These are phyloP conservation scores for Zaprionus vittiger DNA, from an alignment of 1,140 invertebrate genomes.

Conservation along the genomic window DNA sequence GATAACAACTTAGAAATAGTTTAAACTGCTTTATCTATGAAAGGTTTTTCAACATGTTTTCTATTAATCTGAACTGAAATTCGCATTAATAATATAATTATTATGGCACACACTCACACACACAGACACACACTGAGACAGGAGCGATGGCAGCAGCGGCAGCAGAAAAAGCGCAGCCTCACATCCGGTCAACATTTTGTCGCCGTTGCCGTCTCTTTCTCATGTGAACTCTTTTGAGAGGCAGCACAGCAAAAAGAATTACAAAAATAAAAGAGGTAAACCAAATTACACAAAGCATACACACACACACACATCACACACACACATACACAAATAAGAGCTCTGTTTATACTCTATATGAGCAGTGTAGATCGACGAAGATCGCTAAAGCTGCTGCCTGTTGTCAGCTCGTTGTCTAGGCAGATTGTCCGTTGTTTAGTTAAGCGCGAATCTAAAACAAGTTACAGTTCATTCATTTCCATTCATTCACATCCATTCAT, in stretches of 20 bases:
- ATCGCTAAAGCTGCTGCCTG: constrained; percentile 9
- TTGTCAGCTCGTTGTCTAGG: constrained; percentile 37
- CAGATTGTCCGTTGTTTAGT: constrained; percentile 66
- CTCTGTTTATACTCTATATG: constrained; percentile 1
- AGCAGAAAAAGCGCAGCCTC: constrained; percentile 73
- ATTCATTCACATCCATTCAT: constrained; percentile 62
- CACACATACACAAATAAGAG: neutral
- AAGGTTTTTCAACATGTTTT: neutral
- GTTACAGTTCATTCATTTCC: constrained; percentile 81
- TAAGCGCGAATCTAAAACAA: constrained; percentile 77
- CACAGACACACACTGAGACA: constrained; percentile 10
- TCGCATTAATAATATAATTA: constrained; percentile 82
- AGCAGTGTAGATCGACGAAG: neutral
- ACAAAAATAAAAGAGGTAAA: constrained; percentile 62
- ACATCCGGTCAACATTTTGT: constrained; percentile 82
- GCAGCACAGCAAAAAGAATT: constrained; percentile 49
- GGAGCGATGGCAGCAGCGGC: constrained; percentile 35
- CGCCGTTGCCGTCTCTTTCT: constrained; percentile 69
- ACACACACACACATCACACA: constrained; percentile 26
- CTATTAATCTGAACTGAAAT: constrained; percentile 48
- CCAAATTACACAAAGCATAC: constrained; percentile 67
- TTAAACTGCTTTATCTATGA: neutral
- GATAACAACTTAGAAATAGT: neutral
- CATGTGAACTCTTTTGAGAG: constrained; percentile 77
- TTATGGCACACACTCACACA: constrained; percentile 31